phyloP scores from a whole-genome alignment of 2,113 vertebrate genomes.

The Fukomys damarensis region DNA sequence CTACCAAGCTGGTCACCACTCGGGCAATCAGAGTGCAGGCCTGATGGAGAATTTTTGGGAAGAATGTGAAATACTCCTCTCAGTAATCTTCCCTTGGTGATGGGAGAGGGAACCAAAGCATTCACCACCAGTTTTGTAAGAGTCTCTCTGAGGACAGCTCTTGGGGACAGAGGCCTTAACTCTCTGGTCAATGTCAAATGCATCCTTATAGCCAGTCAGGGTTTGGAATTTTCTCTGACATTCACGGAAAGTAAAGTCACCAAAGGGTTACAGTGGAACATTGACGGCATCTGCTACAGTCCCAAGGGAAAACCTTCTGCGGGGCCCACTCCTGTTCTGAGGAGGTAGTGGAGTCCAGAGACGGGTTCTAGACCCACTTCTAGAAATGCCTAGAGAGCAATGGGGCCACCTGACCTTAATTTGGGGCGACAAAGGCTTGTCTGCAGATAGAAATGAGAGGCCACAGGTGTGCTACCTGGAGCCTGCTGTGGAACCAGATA shows the following conservation, averaged over 20 bases:
- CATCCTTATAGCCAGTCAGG: background rate
- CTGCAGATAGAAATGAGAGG: background rate
- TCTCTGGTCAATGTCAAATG: background rate
- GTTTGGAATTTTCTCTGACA: background rate
- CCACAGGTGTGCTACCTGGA: too few relatives aligned
- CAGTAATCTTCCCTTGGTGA: background rate
- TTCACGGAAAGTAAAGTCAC: background rate
- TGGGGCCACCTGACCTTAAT: background rate
- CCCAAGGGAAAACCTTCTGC: too few relatives aligned
- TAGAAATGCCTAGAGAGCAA: background rate
- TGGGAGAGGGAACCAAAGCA: accelerated
- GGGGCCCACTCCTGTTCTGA: background rate
- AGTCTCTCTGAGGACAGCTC: background rate
- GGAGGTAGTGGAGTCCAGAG: background rate
- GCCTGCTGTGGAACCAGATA: background rate
- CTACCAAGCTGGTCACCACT: too few relatives aligned
- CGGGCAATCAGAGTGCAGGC: accelerated
- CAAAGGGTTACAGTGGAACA: background rate
- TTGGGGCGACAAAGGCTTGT: background rate
- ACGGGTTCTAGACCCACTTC: background rate
- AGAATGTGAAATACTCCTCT: accelerated
- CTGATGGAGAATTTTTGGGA: background rate
- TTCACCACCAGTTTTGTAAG: background rate
- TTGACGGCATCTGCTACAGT: too few relatives aligned
- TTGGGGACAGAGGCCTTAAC: background rate